Conservation (phyloP, 2,888 invertebrate genomes). For the Boloria euphrosyne region DNA sequence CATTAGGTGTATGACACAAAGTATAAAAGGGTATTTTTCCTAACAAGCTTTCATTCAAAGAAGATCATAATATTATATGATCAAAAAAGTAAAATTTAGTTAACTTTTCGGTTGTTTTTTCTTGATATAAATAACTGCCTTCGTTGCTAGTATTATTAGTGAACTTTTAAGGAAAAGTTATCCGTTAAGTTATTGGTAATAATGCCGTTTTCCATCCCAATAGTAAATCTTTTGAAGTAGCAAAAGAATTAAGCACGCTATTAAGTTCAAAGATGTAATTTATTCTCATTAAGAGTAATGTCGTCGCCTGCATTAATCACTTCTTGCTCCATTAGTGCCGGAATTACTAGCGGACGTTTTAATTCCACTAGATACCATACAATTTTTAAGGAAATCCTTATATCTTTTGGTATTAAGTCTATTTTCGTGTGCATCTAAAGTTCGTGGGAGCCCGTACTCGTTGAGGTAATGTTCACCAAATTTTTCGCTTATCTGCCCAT, state of each 20-base stretch:
- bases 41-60: no score
- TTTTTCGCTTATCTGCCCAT: constrained; percentile 36
- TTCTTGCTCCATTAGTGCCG: constrained; percentile 66
- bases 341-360: constrained; percentile 61
- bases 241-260: constrained; percentile 66
- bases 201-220: constrained; percentile 19
- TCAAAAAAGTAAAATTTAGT: no score
- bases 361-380: constrained; percentile 52
- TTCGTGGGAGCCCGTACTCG: constrained; percentile 7
- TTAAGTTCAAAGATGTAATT: constrained; percentile 73
- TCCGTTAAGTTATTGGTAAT: constrained; percentile 16
- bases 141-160: neutral
- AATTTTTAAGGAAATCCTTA: constrained; percentile 24
- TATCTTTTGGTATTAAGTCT: constrained; percentile 11
- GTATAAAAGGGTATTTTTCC: no score
- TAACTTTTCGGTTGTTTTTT: no score
- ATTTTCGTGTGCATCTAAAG: neutral
- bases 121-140: no score
- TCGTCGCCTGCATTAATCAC: constrained; percentile 71
- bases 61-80: no score
- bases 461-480: constrained; percentile 37
- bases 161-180: neutral
- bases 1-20: no score
- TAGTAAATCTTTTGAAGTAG: constrained; percentile 48
- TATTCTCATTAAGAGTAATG: constrained; percentile 76